These are phyloP conservation scores for Eustalomyia histrio DNA, from an alignment of 2,888 invertebrate species.

Conservation along the genomic window DNA sequence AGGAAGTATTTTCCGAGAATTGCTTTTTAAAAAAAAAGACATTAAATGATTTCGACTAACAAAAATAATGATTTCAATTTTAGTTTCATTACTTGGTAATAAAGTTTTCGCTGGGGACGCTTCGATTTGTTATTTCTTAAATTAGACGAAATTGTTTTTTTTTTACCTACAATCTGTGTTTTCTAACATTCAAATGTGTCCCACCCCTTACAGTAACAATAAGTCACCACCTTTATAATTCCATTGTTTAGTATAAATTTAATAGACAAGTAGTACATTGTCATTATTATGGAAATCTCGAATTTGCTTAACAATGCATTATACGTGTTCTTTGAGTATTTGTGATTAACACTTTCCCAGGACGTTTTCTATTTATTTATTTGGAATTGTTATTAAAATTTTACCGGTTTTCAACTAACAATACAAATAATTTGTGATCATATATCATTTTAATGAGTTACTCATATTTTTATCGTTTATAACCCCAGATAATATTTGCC, in stretches of 20 bases:
- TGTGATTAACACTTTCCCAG: constrained; percentile 39
- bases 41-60: too few species aligned
- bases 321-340: constrained; percentile 1
- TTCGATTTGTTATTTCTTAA: too few species aligned
- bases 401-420: constrained; percentile 36
- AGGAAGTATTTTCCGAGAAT: too few species aligned
- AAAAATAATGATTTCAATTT: too few species aligned
- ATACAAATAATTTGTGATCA: constrained; percentile 39
- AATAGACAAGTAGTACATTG: not conserved
- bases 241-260: not conserved
- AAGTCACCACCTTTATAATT: constrained; percentile 1
- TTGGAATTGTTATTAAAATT: constrained; percentile 37
- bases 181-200: too few species aligned
- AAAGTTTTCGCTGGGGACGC: too few species aligned
- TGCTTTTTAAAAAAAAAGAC: too few species aligned
- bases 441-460: constrained; percentile 53
- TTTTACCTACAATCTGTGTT: too few species aligned
- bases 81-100: too few species aligned
- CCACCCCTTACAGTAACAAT: not conserved
- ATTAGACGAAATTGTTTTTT: too few species aligned
- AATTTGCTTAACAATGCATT: constrained; percentile 16
- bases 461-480: not conserved
- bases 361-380: constrained; percentile 11
- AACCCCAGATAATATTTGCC: not conserved
- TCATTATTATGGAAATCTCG: constrained; percentile 33